Evolutionary conservation across 35 echinoderm and acorn worm species (phyloP).

Genomic region (Acanthaster planci): DNA sequence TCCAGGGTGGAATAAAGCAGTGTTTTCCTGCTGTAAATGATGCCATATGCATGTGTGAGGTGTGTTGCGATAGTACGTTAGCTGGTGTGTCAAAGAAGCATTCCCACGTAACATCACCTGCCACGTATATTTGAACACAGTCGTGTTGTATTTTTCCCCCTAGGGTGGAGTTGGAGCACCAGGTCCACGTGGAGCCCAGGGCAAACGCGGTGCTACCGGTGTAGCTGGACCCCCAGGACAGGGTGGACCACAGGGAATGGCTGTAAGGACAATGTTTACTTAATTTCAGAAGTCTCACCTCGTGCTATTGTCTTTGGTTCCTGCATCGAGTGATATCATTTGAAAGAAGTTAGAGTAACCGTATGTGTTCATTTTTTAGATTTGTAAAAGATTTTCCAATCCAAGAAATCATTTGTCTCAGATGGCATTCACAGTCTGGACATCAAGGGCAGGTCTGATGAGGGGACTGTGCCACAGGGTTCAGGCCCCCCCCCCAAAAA

Average conservation of each 20-base stretch:
- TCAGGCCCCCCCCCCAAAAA: no score
- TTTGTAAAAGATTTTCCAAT: neutral
- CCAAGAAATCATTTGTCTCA: neutral
- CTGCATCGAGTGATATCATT: neutral
- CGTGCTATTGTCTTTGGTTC: neutral
- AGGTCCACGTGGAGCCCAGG: constrained; percentile 38
- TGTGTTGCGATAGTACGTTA: no score
- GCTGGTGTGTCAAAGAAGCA: no score
- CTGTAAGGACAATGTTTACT: neutral
- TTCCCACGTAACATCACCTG: no score
- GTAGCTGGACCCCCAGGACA: constrained; percentile 45
- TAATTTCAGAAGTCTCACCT: neutral
- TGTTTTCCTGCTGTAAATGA: no score
- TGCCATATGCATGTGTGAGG: no score
- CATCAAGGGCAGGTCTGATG: no score
- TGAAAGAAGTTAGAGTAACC: neutral
- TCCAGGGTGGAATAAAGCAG: no score
- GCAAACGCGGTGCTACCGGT: constrained; percentile 29
- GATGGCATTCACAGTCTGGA: neutral
- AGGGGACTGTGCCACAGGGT: no score
- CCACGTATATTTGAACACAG: no score
- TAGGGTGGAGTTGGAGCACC: constrained; percentile 27
- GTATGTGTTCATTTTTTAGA: neutral
- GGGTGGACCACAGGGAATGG: constrained; percentile 18
- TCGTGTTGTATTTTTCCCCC: no score